Conservation (phyloP, 2,888 invertebrate species). For the Sinelater perroti region DNA sequence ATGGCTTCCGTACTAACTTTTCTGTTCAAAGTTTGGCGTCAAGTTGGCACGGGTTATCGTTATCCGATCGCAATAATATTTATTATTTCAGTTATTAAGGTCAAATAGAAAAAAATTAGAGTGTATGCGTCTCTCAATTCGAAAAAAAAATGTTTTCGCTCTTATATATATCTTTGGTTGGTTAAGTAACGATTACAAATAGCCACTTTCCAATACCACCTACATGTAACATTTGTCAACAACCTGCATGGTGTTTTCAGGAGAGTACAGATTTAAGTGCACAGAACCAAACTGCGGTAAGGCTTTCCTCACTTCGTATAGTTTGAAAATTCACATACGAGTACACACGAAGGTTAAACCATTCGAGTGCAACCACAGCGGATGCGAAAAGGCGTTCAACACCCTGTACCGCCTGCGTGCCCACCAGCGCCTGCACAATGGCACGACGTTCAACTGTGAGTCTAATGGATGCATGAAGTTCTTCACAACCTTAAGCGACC, state of each 20-base stretch:
- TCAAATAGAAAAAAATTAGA: too few relatives aligned
- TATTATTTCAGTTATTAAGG: too few relatives aligned
- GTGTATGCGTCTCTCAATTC: too few relatives aligned
- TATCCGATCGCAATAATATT: too few relatives aligned
- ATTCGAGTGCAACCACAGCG: conserved; percentile 82
- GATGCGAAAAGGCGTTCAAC: conserved; percentile 93
- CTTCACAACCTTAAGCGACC: conserved; percentile 93
- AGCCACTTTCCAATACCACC: background rate
- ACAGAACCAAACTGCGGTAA: conserved; percentile 87
- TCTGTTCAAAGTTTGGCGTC: too few relatives aligned
- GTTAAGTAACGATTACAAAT: background rate
- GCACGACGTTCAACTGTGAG: conserved; percentile 93
- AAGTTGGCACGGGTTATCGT: too few relatives aligned
- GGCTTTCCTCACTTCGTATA: conserved; percentile 93
- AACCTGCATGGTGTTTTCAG: conserved; percentile 62
- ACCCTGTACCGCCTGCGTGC: conserved; percentile 92
- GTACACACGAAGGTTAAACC: conserved; percentile 95
- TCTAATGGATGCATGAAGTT: conserved; percentile 84
- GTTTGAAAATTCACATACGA: conserved; percentile 91
- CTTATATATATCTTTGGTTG: background rate
- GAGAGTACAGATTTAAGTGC: conserved; percentile 94
- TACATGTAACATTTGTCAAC: background rate
- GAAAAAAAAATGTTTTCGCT: too few relatives aligned
- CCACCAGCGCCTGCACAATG: conserved; percentile 91
- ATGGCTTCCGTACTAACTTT: too few relatives aligned